Evolutionary conservation across 2,113 vertebrate genomes (phyloP).

Genomic region (Thinocorus orbignyianus): DNA sequence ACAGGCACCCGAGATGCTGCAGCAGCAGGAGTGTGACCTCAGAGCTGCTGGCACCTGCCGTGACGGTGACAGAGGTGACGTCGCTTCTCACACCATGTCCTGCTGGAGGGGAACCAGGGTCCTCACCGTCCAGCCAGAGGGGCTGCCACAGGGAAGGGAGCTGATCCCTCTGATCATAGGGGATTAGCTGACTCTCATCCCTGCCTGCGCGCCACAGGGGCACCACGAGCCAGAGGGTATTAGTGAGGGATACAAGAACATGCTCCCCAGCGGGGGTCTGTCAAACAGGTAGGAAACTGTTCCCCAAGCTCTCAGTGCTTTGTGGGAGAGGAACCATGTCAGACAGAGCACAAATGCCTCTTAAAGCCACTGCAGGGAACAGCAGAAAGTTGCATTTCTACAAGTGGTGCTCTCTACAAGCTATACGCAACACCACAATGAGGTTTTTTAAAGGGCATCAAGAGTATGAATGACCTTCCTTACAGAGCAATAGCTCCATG

Average conservation of each 20-base stretch:
- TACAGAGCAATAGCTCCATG: not conserved
- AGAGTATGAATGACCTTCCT: not conserved
- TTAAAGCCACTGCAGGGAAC: not conserved
- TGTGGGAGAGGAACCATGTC: accelerated
- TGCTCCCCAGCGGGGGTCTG: not conserved
- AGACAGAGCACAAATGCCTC: not conserved
- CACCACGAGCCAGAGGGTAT: not conserved
- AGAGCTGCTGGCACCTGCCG: not conserved
- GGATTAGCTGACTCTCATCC: not conserved
- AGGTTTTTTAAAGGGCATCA: not conserved
- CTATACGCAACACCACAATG: not conserved
- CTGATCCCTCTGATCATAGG: not conserved
- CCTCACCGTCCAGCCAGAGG: accelerated
- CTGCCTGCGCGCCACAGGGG: accelerated
- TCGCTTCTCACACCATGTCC: accelerated
- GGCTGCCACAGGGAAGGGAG: not conserved
- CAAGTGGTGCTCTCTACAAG: not conserved
- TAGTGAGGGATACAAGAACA: not conserved
- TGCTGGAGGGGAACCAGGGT: not conserved
- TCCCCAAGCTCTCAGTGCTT: accelerated
- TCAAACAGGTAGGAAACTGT: not conserved
- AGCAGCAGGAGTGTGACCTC: not conserved
- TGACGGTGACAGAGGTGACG: accelerated
- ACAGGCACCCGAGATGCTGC: accelerated
- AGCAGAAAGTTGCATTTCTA: not conserved